These are phyloP conservation scores for Dryadula phaetusa DNA, from an alignment of 2,888 invertebrate genomes.

Conservation along the genomic window DNA sequence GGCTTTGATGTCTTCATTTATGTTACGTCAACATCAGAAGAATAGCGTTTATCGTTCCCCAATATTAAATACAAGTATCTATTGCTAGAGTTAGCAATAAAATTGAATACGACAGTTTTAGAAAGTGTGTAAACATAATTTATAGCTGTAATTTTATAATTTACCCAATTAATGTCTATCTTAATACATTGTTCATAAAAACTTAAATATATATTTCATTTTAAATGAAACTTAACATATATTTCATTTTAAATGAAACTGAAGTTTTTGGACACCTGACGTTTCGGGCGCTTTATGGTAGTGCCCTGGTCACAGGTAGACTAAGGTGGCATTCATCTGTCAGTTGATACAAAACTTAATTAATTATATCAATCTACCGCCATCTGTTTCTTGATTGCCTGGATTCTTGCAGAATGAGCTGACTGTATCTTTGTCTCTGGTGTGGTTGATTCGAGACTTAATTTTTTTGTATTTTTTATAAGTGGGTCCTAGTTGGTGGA, in stretches of 20 bases:
- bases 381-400: no score
- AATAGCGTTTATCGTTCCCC: conserved; percentile 50
- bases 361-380: no score
- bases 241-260: not conserved
- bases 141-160: conserved; percentile 4
- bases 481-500: no score
- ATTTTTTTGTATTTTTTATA: no score
- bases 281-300: no score
- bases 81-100: conserved; percentile 31
- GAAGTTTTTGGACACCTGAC: no score
- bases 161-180: not conserved
- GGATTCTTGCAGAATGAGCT: no score
- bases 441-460: no score
- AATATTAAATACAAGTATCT: conserved; percentile 36
- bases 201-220: not conserved
- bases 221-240: not conserved
- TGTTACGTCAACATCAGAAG: conserved; percentile 51
- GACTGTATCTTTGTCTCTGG: no score
- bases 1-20: conserved; percentile 63
- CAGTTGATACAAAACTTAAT: no score
- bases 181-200: not conserved
- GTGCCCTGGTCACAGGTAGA: no score
- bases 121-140: conserved; percentile 16
- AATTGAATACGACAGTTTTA: conserved; percentile 36
- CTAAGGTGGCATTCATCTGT: no score